phyloP scores from a whole-genome alignment of 2,797 vertebrate species.

The Pangasius krempfi region DNA sequence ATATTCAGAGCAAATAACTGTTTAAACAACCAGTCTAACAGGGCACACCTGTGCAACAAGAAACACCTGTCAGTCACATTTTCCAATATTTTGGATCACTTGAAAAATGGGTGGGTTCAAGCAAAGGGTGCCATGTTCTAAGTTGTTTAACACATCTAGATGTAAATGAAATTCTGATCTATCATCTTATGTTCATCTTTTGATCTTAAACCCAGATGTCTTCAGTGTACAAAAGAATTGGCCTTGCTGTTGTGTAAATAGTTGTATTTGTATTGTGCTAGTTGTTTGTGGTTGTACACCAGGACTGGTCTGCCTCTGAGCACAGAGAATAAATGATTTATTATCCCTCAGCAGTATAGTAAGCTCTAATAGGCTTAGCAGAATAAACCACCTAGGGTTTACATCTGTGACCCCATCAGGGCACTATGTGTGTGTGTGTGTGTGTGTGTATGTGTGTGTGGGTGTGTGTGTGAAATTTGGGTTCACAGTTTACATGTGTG shows the following conservation, averaged over 20 bases:
- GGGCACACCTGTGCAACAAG: neutral
- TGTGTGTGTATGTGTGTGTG: conserved; percentile 38
- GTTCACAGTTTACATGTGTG: conserved; percentile 19
- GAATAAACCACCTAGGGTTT: conserved; percentile 45
- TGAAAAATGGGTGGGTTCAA: neutral
- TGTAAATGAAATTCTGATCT: neutral
- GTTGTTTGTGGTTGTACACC: conserved; percentile 6
- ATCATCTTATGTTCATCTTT: neutral
- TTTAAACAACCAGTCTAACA: neutral
- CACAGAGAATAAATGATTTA: conserved; percentile 44
- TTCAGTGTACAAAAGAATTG: neutral
- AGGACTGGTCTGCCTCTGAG: neutral
- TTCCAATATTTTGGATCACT: neutral
- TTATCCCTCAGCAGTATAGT: conserved; percentile 42
- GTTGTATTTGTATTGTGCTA: conserved; percentile 5
- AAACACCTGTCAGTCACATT: neutral
- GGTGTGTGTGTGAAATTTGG: conserved; percentile 6
- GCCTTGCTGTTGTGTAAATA: neutral
- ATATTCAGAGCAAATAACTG: neutral
- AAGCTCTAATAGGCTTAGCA: conserved; percentile 44
- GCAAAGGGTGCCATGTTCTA: neutral
- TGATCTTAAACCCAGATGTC: neutral
- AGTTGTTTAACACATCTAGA: too few species aligned
- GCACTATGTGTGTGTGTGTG: conserved; percentile 49
- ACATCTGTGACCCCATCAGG: conserved; percentile 42